Evolutionary conservation across 2,113 vertebrate genomes (phyloP), one percentile per base, ranked within the genome.

Genomic region (Anhinga anhinga): DNA sequence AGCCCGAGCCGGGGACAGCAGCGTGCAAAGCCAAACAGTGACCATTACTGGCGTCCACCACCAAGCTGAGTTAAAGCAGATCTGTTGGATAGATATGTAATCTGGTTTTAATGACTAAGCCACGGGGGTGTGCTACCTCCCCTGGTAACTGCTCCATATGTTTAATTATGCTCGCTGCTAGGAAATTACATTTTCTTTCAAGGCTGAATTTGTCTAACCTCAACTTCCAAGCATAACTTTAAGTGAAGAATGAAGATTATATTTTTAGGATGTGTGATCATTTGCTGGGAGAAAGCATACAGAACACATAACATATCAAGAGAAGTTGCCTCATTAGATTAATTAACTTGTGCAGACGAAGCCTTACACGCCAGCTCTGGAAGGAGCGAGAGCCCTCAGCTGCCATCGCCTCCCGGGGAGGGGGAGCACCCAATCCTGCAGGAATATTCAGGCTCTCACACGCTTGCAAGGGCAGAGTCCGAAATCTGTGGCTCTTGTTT

Each of bases 221-320:
- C 88, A 66, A n/a, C 55, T 91, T 91, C 55, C 91, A 81, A 84
- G 88, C 72, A 3, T 7, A 82, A 85, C 92, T 95, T 76, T 23
- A 30, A 96, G 74, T 20, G 82, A 80, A 96, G 95, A 82, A 90
- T 90, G 76, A 90, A 45, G 76, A 90, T 88, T 66, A 52, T 96
- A 97, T 97, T 97, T 96, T 96, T 97, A 96, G 96, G 95, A 70
- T 94, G 88, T 50, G 85, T 16, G 85, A 93, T 81, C 82, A 10
- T 93, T 88, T 95, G 79, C 94, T 73, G 63, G 88, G 95, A 10
- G 40, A 65, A 90, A 92, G 66, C 90, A 20, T 3, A 22, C 45
- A 55, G 91, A 94, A 55, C 87, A 84, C 71, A 63, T 38, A 94
- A 13, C 87, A 5, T 92, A 90, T 2, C 59, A 65, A 50, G 90